A percentile compares a stretch with the other conserved stretches of the same genome.
Evolutionary conservation across 2,113 vertebrate genomes (phyloP).

Genomic region (Ptyas mucosa): DNA sequence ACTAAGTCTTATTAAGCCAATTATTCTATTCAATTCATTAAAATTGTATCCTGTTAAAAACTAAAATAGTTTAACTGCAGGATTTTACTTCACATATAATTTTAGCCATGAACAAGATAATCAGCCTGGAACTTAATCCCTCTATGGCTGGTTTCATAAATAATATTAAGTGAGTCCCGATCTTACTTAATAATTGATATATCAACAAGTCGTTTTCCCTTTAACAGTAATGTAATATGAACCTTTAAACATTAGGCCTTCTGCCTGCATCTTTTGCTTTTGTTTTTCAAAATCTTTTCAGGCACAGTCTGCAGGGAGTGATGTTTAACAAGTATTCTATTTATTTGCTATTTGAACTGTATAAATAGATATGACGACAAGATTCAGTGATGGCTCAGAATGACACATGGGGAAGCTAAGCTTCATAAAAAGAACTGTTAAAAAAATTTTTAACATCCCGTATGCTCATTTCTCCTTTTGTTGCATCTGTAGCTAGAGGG

Average conservation of each 20-base stretch:
- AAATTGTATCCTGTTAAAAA: not conserved
- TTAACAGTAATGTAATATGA: not conserved
- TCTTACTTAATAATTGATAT: conserved; percentile 3
- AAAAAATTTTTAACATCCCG: not conserved
- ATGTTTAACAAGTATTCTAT: conserved; percentile 34
- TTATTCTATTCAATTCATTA: not conserved
- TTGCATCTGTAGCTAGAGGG: not conserved
- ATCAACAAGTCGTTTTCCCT: not conserved
- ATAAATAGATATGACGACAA: conserved; percentile 25
- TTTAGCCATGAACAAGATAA: not conserved
- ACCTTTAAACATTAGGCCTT: not conserved
- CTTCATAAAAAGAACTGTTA: conserved; percentile 9
- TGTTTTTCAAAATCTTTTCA: not conserved
- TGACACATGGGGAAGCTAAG: not conserved
- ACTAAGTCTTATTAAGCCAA: not conserved
- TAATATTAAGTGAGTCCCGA: not conserved
- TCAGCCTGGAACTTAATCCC: not conserved
- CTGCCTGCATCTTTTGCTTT: not conserved
- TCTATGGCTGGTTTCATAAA: not conserved
- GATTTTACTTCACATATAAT: not conserved
- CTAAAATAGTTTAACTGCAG: not conserved
- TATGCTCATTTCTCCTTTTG: not conserved
- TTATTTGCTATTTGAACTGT: conserved; percentile 26
- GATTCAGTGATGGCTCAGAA: not conserved
- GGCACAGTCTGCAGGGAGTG: not conserved